Percentiles rank a stretch among this genome's conserved stretches.
phyloP scores from a whole-genome alignment of 2,888 invertebrate species.

The Ganaspis brasiliensis region DNA sequence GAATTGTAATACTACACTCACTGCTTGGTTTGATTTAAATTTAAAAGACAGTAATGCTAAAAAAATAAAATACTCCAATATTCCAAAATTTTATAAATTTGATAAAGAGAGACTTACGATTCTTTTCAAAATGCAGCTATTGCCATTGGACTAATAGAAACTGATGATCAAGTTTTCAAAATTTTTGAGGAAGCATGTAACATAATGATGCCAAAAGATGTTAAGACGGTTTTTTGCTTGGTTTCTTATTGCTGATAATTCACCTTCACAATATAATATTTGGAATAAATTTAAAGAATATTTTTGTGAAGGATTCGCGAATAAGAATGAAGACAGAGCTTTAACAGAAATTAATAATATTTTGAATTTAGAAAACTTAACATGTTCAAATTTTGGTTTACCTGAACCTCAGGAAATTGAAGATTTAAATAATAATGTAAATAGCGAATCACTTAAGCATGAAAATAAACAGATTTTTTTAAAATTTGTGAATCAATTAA shows the following conservation, averaged over 20 bases:
- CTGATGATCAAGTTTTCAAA: not conserved
- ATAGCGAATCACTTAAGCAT: too few species aligned
- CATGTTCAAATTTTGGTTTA: too few species aligned
- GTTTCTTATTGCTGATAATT: not conserved
- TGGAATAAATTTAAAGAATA: too few species aligned
- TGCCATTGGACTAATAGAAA: not conserved
- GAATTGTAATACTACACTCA: constrained; percentile 48
- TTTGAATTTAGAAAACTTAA: too few species aligned
- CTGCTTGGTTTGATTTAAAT: constrained; percentile 50
- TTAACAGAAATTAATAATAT: too few species aligned
- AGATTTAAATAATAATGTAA: too few species aligned
- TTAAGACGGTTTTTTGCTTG: not conserved
- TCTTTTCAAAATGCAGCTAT: not conserved
- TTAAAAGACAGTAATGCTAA: not conserved
- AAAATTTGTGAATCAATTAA: too few species aligned
- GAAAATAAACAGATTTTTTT: too few species aligned
- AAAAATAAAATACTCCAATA: constrained; percentile 41
- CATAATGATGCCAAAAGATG: not conserved
- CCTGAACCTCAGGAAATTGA: too few species aligned
- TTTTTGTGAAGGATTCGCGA: too few species aligned
- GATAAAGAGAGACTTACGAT: constrained; percentile 8
- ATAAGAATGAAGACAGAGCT: too few species aligned
- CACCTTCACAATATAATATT: not conserved
- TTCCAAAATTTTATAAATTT: constrained; percentile 44
- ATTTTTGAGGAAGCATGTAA: not conserved